Base-by-base conservation (phyloP, 2,888 invertebrate genomes). In the Torymus tubicola region DNA sequence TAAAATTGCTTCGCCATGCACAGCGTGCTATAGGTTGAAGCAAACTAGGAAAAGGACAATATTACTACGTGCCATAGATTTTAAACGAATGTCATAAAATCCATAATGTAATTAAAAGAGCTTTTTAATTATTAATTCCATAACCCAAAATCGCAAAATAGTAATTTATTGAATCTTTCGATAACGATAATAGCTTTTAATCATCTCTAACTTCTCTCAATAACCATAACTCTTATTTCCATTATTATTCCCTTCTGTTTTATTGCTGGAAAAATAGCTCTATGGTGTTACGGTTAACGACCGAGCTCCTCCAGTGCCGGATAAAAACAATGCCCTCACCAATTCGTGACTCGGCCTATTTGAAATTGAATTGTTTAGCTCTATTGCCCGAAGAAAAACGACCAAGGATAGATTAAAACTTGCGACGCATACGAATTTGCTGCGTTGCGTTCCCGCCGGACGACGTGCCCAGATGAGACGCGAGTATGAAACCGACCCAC, bases 341-440 rank as follows among this genome's bases (percentile, higher is more conserved):
- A 70, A 64, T 60, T 69, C 64, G 21, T 57, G 60, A n/a, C 16
- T 24, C 64, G 31, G 52, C 16, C 42, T 18, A 60, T 57, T 60
- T 57, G 53, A 69, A 73, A 81, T 81, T 74, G 74, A 81, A 74
- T 74, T 74, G 78, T 75, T 78, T 75, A 78, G 74, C 70, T 70
- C 65, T 73, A 21, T 78, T 50, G 61, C 18, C 79, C 24, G 64
- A 12, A 63, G 73, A 82, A 69, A 79, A 76, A 82, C 79, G 60
- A 72, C 55, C 53, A 21, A 14, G 68, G 8, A 42, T 42, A 42
- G 24, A 79, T 82, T 82, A 79, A 79, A 81, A 81, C 79, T 75
- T 24, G 53, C 24, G 72, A 76, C 78, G 57, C 63, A 75, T 72
- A 79, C 79, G 72, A 81, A 81, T 81, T 79, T 16, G 8, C 42